Evolutionary conservation across 2,888 invertebrate genomes (phyloP), one percentile per base, ranked within the genome.

Genomic region (Erebia ligea): DNA sequence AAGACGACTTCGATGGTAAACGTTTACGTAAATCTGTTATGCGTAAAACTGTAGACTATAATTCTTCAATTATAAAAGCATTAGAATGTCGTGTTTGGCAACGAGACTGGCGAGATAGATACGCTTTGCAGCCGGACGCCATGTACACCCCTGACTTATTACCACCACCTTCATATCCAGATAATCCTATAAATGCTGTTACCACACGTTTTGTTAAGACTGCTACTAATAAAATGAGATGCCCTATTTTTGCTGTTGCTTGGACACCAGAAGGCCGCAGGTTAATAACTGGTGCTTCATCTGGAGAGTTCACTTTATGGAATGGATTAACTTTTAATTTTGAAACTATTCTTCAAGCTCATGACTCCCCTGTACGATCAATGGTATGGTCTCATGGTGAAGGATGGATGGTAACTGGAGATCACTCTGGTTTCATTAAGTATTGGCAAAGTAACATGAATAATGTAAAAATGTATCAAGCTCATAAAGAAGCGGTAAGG

Each of bases 401-500:
- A 93, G 97, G 97, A 81, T 99, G 99, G 99, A 99, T 99, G 98
- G 98, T 99, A 73, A 99, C 99, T 0, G 99, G 98, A 25, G 99
- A 99, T 93, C 99, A 99, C 88, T 97, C 97, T 67, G 99, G 99
- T 73, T 99, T 98, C 89, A 98, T 99, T 77, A 99, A 99, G 87
- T 99, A 99, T 94, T 99, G 99, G 99, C 99, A 99, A 95, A 98
- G 99, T 81, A 99, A 99, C 93, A 99, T 99, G 99, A 99, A 99
- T 94, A 99, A 99, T 94, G 99, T 99, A 71, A 99, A 99, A 95
- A 99, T 99, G 99, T 99, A 98, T 95, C 99, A 99, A 94, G 99
- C 99, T 70, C 99, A 99, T 93, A 99, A 99, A 95, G 99, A 99
- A 95, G 98, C 99, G 78, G 97, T 99, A 81, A 96, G 99, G 91